These are phyloP conservation scores for Apotomis turbidana DNA, from an alignment of 2,888 invertebrate species.

Conservation along the genomic window DNA sequence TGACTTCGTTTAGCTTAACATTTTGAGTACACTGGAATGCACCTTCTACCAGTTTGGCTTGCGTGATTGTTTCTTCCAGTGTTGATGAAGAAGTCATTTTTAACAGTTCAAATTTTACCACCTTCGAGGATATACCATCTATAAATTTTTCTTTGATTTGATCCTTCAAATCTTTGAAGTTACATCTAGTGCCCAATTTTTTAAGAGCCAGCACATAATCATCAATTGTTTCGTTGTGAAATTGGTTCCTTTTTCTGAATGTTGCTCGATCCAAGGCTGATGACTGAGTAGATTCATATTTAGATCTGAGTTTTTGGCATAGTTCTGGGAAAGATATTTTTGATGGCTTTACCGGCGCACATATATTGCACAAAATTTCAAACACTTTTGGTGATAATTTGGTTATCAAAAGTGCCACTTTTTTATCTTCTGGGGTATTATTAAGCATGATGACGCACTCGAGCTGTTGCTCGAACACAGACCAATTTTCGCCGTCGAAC, in stretches of 20 bases:
- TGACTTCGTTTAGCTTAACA: background rate
- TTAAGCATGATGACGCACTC: too few species aligned
- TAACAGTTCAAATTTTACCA: background rate
- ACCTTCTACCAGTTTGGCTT: conserved; percentile 1
- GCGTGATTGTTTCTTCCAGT: too few species aligned
- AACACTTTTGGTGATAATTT: conserved; percentile 3
- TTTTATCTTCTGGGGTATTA: too few species aligned
- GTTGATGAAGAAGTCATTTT: background rate
- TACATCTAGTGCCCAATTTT: conserved; percentile 39
- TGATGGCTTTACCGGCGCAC: conserved; percentile 1
- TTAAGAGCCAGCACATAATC: conserved; percentile 37
- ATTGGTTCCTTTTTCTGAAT: conserved; percentile 41
- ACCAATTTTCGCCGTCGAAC: too few species aligned
- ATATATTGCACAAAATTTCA: background rate
- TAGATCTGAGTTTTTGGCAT: background rate
- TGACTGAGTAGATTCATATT: too few species aligned
- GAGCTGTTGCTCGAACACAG: too few species aligned
- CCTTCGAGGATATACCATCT: background rate
- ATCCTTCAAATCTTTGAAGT: conserved; percentile 37
- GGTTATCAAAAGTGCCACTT: too few species aligned
- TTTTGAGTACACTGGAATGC: background rate
- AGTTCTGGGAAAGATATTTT: background rate
- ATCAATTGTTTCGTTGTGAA: conserved; percentile 33
- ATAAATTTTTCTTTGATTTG: conserved; percentile 1
- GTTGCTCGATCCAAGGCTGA: background rate